Base-by-base conservation (phyloP, 2,888 invertebrate genomes). In the Caenorhabditis becei region DNA sequence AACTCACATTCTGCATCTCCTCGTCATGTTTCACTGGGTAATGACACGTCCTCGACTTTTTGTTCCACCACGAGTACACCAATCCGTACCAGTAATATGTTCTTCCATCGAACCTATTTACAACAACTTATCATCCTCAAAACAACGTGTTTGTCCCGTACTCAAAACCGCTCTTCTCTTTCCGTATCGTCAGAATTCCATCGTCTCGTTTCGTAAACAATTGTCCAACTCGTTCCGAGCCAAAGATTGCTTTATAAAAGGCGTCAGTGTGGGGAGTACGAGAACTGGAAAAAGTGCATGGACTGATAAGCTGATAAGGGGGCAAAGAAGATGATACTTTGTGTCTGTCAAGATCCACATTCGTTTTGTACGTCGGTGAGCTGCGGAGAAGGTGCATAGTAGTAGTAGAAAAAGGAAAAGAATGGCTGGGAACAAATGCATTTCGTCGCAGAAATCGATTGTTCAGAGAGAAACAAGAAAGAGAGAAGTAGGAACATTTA, bases 271-370 rank as follows among this genome's bases (percentile, higher is more conserved):
- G 67, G 3, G 58, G 20, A n/a, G 67, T 69, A 11, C 67, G 67
- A 49, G 58, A 18, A 35, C 67, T 69, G 58, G n/a, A n/a, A n/a
- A n/a, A n/a, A n/a, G n/a, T n/a, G n/a, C n/a, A n/a, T n/a, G n/a
- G n/a, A 1, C 4, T 44, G 16, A 44, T 3, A 32, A 54, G n/a
- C 11, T 35, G 53, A 65, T 66, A 54, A 54, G 26, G 23, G 7
- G 23, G 41, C 2, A 16, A 24, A 18, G 44, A 28, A 1, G 2
- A 24, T 2, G 4, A 26, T 35, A 69, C 67, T 69, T n/a, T n/a
- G 54, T 58, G n/a, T 69, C 67, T 47, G 67, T 69, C 49, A 69
- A 20, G n/a, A 69, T n/a, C 20, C 35, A 35, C 67, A 69, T 69
- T 35, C 67, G 58, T 32, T 69, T 69, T 14, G 56, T 47, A 58